A percentile compares a stretch with the other conserved stretches of the same genome.
Evolutionary conservation across 1,140 invertebrate genomes (phyloP).

Genomic region (Drusus annulatus): DNA sequence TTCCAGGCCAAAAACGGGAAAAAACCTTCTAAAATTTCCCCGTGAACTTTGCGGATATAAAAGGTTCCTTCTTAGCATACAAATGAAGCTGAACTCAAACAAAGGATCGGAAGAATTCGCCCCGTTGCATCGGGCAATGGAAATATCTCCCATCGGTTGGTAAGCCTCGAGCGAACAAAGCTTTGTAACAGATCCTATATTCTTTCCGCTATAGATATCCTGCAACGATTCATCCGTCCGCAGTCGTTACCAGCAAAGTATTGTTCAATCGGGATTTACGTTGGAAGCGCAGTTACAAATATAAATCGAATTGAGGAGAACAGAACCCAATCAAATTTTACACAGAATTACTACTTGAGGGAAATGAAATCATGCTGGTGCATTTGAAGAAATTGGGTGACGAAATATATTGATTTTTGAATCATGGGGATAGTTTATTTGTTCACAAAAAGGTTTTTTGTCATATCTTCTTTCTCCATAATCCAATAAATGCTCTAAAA

Average conservation of each 20-base stretch:
- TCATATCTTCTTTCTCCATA: no score
- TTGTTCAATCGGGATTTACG: slow-evolving; percentile 8
- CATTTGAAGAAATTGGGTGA: background rate
- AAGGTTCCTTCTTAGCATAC: slow-evolving; percentile 54
- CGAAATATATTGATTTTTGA: no score
- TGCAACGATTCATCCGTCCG: slow-evolving; percentile 17
- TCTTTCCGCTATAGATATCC: slow-evolving; percentile 1
- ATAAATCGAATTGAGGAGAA: background rate
- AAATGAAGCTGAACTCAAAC: slow-evolving; percentile 55
- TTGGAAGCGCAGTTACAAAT: background rate
- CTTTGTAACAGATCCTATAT: slow-evolving; percentile 35
- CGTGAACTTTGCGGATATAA: slow-evolving; percentile 27
- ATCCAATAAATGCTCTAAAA: no score
- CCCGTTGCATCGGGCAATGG: background rate
- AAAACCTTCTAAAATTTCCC: slow-evolving; percentile 25
- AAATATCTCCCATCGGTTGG: background rate
- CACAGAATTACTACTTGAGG: background rate
- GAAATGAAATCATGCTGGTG: background rate
- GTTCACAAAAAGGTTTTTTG: no score
- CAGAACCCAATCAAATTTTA: slow-evolving; percentile 9
- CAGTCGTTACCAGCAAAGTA: slow-evolving; percentile 4
- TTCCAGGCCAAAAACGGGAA: slow-evolving; percentile 1
- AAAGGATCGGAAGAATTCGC: slow-evolving; percentile 28
- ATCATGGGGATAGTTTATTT: no score
- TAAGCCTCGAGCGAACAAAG: slow-evolving; percentile 27